A percentile compares a stretch with the other conserved stretches of the same genome.
phyloP scores from a whole-genome alignment of 2,888 invertebrate species.

The Eupithecia abbreviata region DNA sequence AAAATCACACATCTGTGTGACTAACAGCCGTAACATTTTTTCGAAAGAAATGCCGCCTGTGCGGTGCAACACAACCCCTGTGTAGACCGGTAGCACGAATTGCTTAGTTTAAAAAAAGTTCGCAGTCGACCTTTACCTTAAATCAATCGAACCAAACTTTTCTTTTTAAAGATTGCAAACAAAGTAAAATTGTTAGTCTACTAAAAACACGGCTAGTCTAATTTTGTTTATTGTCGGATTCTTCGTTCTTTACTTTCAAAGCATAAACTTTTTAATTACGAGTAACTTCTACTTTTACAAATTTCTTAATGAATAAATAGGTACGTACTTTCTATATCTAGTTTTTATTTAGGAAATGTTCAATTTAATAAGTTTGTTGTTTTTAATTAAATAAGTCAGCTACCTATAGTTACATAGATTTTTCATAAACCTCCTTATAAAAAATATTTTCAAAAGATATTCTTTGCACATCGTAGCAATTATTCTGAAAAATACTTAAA shows the following conservation, averaged over 20 bases:
- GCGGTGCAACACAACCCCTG: too few species aligned
- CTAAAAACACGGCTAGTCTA: constrained; percentile 8
- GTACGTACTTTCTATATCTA: neutral
- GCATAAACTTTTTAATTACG: constrained; percentile 28
- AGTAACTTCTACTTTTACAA: constrained; percentile 21
- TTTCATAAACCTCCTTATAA: neutral
- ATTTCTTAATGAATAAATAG: constrained; percentile 16
- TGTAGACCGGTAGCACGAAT: too few species aligned
- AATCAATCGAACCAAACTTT: neutral
- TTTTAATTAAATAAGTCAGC: neutral
- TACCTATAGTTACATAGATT: neutral
- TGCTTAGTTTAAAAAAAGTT: too few species aligned
- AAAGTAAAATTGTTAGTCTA: constrained; percentile 8
- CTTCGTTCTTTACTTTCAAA: constrained; percentile 9
- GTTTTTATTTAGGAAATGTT: neutral
- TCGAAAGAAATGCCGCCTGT: too few species aligned
- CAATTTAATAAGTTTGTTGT: too few species aligned
- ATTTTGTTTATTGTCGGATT: constrained; percentile 19
- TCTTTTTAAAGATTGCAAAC: neutral
- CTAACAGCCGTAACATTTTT: too few species aligned
- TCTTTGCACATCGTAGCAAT: neutral
- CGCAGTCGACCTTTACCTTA: too few species aligned
- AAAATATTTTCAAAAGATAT: neutral
- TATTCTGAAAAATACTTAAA: neutral
- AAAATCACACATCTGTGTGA: too few species aligned